Base-by-base conservation (phyloP, 2,797 vertebrate species). In the Zonotrichia albicollis region DNA sequence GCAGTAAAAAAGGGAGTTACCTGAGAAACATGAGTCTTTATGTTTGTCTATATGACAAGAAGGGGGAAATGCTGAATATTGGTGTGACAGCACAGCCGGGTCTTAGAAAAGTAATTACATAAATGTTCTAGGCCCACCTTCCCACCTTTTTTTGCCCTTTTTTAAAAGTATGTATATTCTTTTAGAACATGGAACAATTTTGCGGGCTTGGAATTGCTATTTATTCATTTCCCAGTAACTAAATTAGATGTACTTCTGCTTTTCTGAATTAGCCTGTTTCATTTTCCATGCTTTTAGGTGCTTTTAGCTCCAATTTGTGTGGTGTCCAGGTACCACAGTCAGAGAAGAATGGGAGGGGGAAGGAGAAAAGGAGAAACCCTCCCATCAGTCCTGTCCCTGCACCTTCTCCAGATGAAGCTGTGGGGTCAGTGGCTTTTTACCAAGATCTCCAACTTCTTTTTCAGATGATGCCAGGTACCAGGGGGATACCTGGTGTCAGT, bases 331-430 rank as follows among this genome's bases (percentile, higher is more conserved):
- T 87, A 26, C 36, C 18, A 36, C 12, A n/a, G 16, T 19, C 13
- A 34, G 70, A 81, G 54, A 46, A 38, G 29, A n/a, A 7, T 9
- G 15, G 18, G 8, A 48, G 17, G 43, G 36, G 43, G n/a, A 71
- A 60, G 78, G 43, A 58, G 43, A 46, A 82, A 26, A 60, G 78
- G 43, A 58, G 43, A 46, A 82, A 29, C 72, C 34, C 23, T 60
- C 8, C n/a, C 6, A 8, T 66, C 38, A 82, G 25, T 45, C 38
- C 50, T 8, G 5, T 55, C 30, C n/a, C 25, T 67, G 36, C 13
- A 45, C 3, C 27, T 5, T 9, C 9, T 55, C 1, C 1, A 34
- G 54, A 27, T 2, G 6, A 64, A 71, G 6, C 8, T 1, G 0
- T 2, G 8, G 61, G 12, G 9, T 6, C 3, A 22, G 29, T 74